Conservation (phyloP, 2,888 invertebrate species). For the Ischnus inquisitorius region DNA sequence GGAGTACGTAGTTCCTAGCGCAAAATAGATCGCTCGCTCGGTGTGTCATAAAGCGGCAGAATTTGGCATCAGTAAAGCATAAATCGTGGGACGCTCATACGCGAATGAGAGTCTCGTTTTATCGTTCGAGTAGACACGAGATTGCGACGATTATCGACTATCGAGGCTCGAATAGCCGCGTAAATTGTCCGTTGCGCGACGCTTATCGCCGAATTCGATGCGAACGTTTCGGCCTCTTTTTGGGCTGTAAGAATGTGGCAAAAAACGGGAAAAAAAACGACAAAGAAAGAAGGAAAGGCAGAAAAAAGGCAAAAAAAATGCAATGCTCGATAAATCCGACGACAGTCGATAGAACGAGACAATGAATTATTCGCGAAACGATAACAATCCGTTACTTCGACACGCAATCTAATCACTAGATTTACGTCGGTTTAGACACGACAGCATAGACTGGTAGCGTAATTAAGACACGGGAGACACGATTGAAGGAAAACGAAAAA, state of each 20-base stretch:
- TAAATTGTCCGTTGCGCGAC: background rate
- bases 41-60: conserved; percentile 83
- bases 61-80: conserved; percentile 84
- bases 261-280: background rate
- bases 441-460: conserved; percentile 78
- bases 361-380: conserved; percentile 12
- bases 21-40: conserved; percentile 84
- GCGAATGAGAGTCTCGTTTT: conserved; percentile 55
- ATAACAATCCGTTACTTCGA: conserved; percentile 28
- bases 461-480: conserved; percentile 64
- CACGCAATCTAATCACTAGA: conserved; percentile 62
- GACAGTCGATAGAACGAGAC: conserved; percentile 3
- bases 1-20: conserved; percentile 82
- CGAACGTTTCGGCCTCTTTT: conserved; percentile 14
- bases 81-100: conserved; percentile 80
- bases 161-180: background rate
- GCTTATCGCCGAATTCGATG: too few relatives aligned
- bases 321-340: conserved; percentile 1
- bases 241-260: background rate
- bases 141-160: conserved; percentile 19
- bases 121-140: too few relatives aligned
- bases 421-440: conserved; percentile 74
- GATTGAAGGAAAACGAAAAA: conserved; percentile 30
- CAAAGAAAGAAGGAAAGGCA: too few relatives aligned
- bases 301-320: background rate